phyloP scores from a whole-genome alignment of 2,113 vertebrate species.

The Leuciscus idus region DNA sequence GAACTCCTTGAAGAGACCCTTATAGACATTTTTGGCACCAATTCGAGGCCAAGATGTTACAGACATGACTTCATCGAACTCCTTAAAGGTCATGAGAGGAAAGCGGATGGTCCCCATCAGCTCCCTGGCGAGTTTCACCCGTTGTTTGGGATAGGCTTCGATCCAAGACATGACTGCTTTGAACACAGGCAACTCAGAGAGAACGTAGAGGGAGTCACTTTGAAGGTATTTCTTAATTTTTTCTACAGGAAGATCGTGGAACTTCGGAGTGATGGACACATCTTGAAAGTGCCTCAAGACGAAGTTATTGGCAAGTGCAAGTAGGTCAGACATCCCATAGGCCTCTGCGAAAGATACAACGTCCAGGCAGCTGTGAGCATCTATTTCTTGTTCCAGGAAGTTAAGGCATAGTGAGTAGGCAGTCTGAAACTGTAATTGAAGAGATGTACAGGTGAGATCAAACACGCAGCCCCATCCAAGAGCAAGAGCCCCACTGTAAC shows the following conservation, averaged over 20 bases:
- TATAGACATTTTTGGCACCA: conserved; percentile 60
- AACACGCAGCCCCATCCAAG: conserved; percentile 81
- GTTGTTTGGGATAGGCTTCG: conserved; percentile 71
- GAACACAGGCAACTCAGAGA: conserved; percentile 85
- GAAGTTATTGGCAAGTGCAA: conserved; percentile 76
- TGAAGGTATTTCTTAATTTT: conserved; percentile 80
- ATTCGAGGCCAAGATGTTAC: conserved; percentile 66
- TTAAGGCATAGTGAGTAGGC: conserved; percentile 81
- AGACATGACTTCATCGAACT: conserved; percentile 81
- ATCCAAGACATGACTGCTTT: conserved; percentile 83
- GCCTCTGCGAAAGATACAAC: conserved; percentile 79
- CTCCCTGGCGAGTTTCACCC: conserved; percentile 71
- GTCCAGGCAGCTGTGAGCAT: conserved; percentile 76
- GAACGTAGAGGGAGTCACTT: conserved; percentile 77
- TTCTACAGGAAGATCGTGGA: conserved; percentile 79
- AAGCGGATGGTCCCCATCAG: conserved; percentile 83
- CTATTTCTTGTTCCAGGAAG: conserved; percentile 80
- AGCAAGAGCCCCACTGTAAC: conserved; percentile 79
- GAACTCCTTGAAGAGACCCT: conserved; percentile 61
- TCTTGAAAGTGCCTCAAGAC: conserved; percentile 82
- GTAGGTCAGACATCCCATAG: conserved; percentile 77
- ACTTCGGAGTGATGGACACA: conserved; percentile 78
- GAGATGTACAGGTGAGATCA: conserved; percentile 78
- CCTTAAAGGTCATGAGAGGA: conserved; percentile 83
- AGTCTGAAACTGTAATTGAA: conserved; percentile 85